Evolutionary conservation across 1,140 invertebrate species (phyloP), one percentile per base, ranked within the genome.

Genomic region (Drosophila triauraria): DNA sequence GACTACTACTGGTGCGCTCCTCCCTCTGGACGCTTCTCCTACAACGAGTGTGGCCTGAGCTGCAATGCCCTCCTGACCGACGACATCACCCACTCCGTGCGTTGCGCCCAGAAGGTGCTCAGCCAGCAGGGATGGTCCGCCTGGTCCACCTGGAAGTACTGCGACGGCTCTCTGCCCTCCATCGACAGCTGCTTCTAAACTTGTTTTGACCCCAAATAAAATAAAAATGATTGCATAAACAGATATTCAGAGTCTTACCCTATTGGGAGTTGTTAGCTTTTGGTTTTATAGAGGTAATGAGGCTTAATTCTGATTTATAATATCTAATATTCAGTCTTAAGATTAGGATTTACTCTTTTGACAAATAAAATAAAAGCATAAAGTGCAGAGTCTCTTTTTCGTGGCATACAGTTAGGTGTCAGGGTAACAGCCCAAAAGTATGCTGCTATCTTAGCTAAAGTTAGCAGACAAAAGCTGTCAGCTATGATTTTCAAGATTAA

Each of bases 1-100:
- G 72, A 90, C 70, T 72, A 74, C 46, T 92, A 82, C 51, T 92
- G 92, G 91, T 91, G 91, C 59, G 58, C 81, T 70, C 83, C 85
- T 23, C 58, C 77, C 53, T 67, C 51, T 32, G 82, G 82, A 61
- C 71, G 76, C 47, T 75, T 75, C 76, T 90, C 86, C 69, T 82
- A 85, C 58, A 84, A 84, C 61, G 77, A 83, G 63, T 84, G 82
- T 15, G 44, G 27, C 12, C 17, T 84, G 13, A 80, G 75, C 61
- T 92, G 91, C 70, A 76, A 80, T 6, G 69, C 59, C 9, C 71
- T 91, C 17, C 27, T 92, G 51, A 78, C 53, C 46, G 85, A 90
- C 43, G 69, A 81, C 61, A 91, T 92, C 63, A 75, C 64, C 57
- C 27, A 75, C 53, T 80, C 91, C 13, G 82, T 91, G 0, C 79